Evolutionary conservation across 2,113 vertebrate species (phyloP).

Genomic region (Cnemophilus loriae): DNA sequence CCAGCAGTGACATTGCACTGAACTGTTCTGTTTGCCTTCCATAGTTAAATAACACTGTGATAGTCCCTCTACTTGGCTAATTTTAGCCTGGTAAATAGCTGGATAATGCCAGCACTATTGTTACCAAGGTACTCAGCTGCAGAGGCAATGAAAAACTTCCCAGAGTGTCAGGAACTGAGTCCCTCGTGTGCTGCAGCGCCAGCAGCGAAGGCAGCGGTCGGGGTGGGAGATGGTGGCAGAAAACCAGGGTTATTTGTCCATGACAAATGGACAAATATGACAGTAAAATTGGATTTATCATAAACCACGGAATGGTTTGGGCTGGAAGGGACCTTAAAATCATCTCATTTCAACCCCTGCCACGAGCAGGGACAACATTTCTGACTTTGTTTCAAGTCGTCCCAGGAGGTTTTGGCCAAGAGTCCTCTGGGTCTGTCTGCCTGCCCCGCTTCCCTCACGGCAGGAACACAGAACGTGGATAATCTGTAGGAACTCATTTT

Average conservation of each 20-base stretch:
- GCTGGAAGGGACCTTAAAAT: not conserved
- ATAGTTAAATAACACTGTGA: not conserved
- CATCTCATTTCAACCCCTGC: accelerated
- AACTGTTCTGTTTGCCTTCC: not conserved
- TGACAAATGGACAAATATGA: no score
- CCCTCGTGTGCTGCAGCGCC: not conserved
- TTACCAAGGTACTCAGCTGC: not conserved
- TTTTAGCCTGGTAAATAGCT: not conserved
- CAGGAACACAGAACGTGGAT: accelerated
- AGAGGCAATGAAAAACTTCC: not conserved
- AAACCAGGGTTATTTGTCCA: accelerated
- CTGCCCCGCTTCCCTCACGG: accelerated
- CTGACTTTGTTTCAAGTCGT: not conserved
- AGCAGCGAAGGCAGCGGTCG: not conserved
- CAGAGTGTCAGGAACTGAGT: accelerated
- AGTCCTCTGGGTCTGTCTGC: accelerated
- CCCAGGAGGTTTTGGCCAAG: not conserved
- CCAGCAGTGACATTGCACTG: not conserved
- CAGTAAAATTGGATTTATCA: not conserved
- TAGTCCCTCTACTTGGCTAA: not conserved
- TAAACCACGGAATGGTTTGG: not conserved
- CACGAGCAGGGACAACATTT: not conserved
- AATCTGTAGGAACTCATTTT: accelerated
- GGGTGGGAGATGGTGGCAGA: not conserved
- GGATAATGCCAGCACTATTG: not conserved